Base-by-base conservation (phyloP, 2,113 vertebrate genomes). In the Dipodomys ordii region DNA sequence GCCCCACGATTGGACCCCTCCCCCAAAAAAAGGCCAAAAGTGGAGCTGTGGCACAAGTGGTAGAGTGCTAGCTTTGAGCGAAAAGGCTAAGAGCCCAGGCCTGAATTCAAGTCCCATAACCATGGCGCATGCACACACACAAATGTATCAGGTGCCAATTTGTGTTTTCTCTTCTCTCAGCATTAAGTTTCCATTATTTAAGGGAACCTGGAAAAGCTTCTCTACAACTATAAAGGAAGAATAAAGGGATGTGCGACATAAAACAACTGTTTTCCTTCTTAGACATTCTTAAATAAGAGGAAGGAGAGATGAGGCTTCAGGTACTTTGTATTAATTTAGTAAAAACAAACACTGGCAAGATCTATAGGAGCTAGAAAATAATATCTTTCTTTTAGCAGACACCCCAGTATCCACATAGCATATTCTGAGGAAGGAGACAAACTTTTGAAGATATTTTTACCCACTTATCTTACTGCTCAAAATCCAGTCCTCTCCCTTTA, bases 381-480 rank as follows among this genome's bases (percentile, higher is more conserved):
- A 8, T 30, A 28, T 71, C 53, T 77, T 44, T 39, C 62, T 84
- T 94, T 88, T 64, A 79, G 35, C 69, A 74, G 67, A 73, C 7
- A 64, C 27, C 65, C 18, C 18, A 53, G 9, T 11, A 62, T 39
- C 60, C 22, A 10, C 22, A 87, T 16, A 62, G 35, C 83, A 80
- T 69, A 73, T 74, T 67, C 83, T 83, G 60, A 62, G 20, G n/a
- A 8, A 15, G 57, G 22, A 10, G n/a, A 3, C 44, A 44, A 76
- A 64, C 10, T 19, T n/a, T 57, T 2, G n/a, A 74, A 68, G 39
- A 74, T 25, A 88, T 62, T 62, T 83, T n/a, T 23, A 39, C 22
- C 35, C 60, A 85, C 16, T 73, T 80, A 69, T 65, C 90, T 83
- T 76, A 10, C 19, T 92, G 81, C 77, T 81, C 74, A 87, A 88